Conservation (phyloP, 2,113 vertebrate species). For the Periophthalmus modestus region DNA sequence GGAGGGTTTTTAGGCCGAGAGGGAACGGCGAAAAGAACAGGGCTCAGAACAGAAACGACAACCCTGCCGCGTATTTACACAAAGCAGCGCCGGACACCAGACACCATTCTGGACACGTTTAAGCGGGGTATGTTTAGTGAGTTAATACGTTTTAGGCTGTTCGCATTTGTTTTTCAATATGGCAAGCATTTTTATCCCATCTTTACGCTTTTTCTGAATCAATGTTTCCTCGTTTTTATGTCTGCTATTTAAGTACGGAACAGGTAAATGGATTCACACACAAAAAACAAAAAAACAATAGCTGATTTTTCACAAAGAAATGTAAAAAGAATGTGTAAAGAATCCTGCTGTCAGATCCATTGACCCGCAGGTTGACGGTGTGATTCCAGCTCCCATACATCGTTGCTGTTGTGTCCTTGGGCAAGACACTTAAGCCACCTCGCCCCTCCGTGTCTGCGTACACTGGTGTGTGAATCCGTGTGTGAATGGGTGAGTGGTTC, state of each 20-base stretch:
- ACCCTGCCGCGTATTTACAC: slow-evolving; percentile 35
- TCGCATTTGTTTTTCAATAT: background rate
- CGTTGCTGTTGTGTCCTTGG: too few relatives aligned
- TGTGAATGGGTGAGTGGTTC: too few relatives aligned
- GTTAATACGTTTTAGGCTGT: slow-evolving; percentile 8
- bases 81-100: slow-evolving; percentile 26
- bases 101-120: slow-evolving; percentile 32
- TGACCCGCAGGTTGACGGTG: too few relatives aligned
- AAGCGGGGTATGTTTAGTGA: slow-evolving; percentile 16
- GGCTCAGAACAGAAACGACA: slow-evolving; percentile 26
- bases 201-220: background rate
- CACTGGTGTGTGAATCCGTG: too few relatives aligned
- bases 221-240: background rate
- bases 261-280: background rate
- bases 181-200: background rate
- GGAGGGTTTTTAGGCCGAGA: slow-evolving; percentile 58
- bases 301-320: too few relatives aligned
- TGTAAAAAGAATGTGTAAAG: too few relatives aligned
- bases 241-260: background rate
- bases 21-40: slow-evolving; percentile 50
- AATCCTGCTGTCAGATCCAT: too few relatives aligned
- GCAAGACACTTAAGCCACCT: too few relatives aligned
- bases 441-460: too few relatives aligned
- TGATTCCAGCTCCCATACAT: too few relatives aligned
- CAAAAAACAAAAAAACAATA: too few relatives aligned